Evolutionary conservation across 1,140 invertebrate genomes (phyloP).

Genomic region (Drosophila fuyamai): DNA sequence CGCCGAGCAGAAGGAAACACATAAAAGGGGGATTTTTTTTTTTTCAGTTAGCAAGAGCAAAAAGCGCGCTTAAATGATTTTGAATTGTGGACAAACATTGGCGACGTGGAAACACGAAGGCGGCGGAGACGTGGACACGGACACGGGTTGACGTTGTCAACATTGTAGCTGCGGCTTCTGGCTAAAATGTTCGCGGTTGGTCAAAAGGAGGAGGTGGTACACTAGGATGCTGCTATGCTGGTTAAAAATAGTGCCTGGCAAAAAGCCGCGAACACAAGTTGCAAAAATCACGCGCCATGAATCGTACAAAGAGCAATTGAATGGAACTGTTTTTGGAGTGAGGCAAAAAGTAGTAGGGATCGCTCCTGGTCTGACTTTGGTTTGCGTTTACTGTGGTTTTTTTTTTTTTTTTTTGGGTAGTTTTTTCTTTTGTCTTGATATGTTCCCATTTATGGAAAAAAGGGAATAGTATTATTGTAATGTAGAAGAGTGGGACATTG

Average conservation of each 20-base stretch:
- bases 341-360: constrained; percentile 15
- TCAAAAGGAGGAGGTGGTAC: constrained; percentile 8
- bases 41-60: constrained; percentile 26
- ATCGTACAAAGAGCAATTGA: constrained; percentile 67
- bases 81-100: constrained; percentile 75
- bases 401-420: not conserved
- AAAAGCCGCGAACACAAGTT: constrained; percentile 76
- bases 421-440: constrained; percentile 12
- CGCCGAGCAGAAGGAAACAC: constrained; percentile 43
- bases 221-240: constrained; percentile 6
- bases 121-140: constrained; percentile 27
- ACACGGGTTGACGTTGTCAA: constrained; percentile 69
- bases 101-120: constrained; percentile 41
- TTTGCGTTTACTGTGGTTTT: constrained; percentile 14
- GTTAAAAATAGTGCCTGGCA: constrained; percentile 68
- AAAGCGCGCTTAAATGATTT: constrained; percentile 78
- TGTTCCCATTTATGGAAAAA: constrained; percentile 5
- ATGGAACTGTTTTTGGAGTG: constrained; percentile 40
- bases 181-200: constrained; percentile 73
- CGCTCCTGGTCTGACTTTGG: constrained; percentile 28
- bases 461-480: not conserved
- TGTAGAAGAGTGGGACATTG: not conserved
- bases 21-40: constrained; percentile 23
- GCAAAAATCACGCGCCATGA: constrained; percentile 79
- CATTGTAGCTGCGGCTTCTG: constrained; percentile 77